Evolutionary conservation across 1,140 invertebrate species (phyloP), one percentile per base, ranked within the genome.

Genomic region (Amyelois transitella): DNA sequence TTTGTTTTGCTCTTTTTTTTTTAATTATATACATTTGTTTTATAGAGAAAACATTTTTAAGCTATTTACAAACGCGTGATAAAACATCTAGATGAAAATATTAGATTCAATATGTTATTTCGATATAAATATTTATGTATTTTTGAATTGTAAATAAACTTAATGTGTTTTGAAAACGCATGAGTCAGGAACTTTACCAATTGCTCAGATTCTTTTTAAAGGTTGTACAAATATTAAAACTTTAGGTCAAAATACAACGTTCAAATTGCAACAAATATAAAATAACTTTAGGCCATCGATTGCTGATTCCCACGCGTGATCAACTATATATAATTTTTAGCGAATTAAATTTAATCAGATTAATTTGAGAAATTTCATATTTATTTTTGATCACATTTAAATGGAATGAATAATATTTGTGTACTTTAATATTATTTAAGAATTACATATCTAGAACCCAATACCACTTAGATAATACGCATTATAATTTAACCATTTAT

Each of bases 1-100:
- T 28, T 38, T 32, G 22, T 32, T 32, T 32, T 8, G 19, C 17
- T 18, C 12, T 6, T 25, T 25, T 19, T 14, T 10, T 32, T 32
- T 24, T 32, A 32, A 22, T 8, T 18, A 32, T 50, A 28, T 19
- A 52, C 20, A 3, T 14, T 18, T 22, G 3, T 43, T 22, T 38
- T 6, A 48, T 66, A 60, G 58, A 56, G 52, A 43, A 63, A 64
- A 52, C 50, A 55, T 61, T 45, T 51, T 58, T 53, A 48, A 58
- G 66, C 66, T 77, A 79, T 75, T 51, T 75, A 76, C 69, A 73
- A 18, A 67, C 72, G 24, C 20, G n/a, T 43, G 7, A 20, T 5
- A 53, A 6, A 20, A 18, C 2, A 43, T 53, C 25, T 53, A 53
- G 51, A 53, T 28, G 12, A 28, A 8, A 10, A 28, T 14, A 38